Evolutionary conservation across 2,113 vertebrate species (phyloP).

Genomic region (Sphaerodactylus townsendi): DNA sequence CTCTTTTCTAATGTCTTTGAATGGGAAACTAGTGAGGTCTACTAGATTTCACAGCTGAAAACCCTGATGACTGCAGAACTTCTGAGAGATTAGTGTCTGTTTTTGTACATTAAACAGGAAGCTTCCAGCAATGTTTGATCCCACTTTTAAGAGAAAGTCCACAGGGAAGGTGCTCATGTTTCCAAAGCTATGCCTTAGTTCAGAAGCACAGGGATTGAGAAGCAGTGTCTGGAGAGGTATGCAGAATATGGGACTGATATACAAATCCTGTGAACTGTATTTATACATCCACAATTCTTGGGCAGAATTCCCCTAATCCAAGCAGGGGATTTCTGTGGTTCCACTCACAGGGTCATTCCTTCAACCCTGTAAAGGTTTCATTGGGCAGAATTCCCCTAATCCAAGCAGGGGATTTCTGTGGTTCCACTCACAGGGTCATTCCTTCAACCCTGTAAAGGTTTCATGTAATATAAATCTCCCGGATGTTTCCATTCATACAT

Average conservation of each 20-base stretch:
- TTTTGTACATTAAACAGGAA: not conserved
- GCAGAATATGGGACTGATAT: too few relatives aligned
- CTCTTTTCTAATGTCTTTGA: too few relatives aligned
- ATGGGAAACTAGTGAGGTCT: not conserved
- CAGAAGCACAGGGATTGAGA: not conserved
- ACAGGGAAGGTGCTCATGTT: not conserved
- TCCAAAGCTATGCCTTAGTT: not conserved
- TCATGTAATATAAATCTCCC: too few relatives aligned
- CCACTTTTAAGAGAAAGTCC: not conserved
- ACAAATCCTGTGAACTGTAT: too few relatives aligned
- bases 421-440: not conserved
- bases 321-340: too few relatives aligned
- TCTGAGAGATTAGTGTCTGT: too few relatives aligned
- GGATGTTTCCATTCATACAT: too few relatives aligned
- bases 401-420: too few relatives aligned
- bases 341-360: not conserved
- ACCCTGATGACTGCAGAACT: not conserved
- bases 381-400: too few relatives aligned
- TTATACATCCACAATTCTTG: too few relatives aligned
- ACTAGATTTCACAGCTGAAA: not conserved
- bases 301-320: too few relatives aligned
- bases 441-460: not conserved
- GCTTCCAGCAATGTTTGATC: not conserved
- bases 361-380: not conserved
- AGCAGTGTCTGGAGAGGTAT: not conserved